phyloP scores from a whole-genome alignment of 2,113 vertebrate species.

The Hylia prasina region DNA sequence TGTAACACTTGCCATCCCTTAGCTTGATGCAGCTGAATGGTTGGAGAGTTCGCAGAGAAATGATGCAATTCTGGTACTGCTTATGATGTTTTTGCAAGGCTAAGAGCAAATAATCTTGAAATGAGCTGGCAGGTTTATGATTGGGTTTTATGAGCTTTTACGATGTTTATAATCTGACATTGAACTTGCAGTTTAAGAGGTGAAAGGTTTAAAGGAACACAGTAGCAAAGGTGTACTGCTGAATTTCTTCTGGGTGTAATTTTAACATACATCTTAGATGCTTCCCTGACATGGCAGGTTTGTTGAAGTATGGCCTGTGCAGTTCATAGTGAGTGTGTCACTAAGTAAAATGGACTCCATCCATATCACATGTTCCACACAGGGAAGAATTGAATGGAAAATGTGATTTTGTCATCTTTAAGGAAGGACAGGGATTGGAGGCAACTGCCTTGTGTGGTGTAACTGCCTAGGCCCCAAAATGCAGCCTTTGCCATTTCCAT shows the following conservation, averaged over 20 bases:
- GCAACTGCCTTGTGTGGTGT: background rate
- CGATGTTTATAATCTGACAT: constrained; percentile 62
- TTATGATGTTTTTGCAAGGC: constrained; percentile 10
- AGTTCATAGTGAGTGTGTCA: background rate
- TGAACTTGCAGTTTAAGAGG: constrained; percentile 54
- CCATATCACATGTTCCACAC: background rate
- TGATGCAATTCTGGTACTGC: background rate
- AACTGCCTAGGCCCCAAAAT: background rate
- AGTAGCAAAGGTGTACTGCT: constrained; percentile 12
- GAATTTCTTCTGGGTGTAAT: background rate
- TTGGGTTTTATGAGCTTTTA: constrained; percentile 56
- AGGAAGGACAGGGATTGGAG: background rate
- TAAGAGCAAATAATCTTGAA: constrained; percentile 49
- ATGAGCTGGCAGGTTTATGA: constrained; percentile 61
- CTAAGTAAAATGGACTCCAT: background rate
- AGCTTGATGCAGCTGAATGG: background rate
- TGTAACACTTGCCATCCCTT: background rate
- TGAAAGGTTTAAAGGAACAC: constrained; percentile 58
- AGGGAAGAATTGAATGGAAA: background rate
- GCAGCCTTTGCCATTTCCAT: background rate
- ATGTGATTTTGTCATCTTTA: background rate
- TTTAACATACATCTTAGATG: background rate
- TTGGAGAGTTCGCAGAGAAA: background rate
- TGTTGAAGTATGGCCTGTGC: background rate
- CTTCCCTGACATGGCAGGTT: background rate